Percentiles rank a stretch among this genome's conserved stretches.
Evolutionary conservation across 2,797 vertebrate species (phyloP).

Genomic region (Chlorospingus semifuscus): DNA sequence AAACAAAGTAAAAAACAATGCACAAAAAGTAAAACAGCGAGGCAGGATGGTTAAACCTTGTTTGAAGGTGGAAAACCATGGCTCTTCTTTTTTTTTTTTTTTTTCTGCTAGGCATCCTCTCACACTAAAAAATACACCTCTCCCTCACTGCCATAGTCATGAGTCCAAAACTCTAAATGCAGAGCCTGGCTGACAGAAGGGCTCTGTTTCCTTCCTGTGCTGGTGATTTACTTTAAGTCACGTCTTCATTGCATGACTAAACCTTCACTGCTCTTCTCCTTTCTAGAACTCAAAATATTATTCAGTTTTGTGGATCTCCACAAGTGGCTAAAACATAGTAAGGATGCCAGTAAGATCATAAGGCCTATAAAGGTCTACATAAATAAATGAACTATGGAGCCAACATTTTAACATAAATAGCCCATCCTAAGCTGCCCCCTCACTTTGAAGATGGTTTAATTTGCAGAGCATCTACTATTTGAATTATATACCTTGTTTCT

Average conservation of each 20-base stretch:
- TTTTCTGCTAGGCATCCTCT: not conserved
- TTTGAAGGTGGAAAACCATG: not conserved
- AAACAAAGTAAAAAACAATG: not conserved
- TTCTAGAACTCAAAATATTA: not conserved
- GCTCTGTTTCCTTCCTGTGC: not conserved
- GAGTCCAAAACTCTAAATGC: not conserved
- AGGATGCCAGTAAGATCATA: not conserved
- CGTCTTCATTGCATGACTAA: not conserved
- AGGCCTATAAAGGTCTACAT: not conserved
- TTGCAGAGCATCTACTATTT: not conserved
- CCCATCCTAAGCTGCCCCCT: not conserved
- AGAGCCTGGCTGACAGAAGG: not conserved
- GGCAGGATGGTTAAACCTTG: not conserved
- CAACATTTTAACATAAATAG: not conserved
- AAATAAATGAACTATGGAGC: not conserved
- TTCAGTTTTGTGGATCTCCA: not conserved
- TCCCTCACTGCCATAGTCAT: not conserved
- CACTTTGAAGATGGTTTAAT: not conserved
- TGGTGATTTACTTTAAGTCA: not conserved
- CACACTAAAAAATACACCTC: not conserved
- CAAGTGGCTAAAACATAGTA: not conserved
- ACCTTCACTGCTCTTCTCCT: not conserved
- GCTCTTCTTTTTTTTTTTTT: not conserved
- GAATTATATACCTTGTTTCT: not conserved
- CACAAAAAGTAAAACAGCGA: not conserved